Percentiles rank a stretch among this genome's conserved stretches.
These are phyloP conservation scores for Chesias legatella DNA, from an alignment of 2,888 invertebrate genomes.

Conservation along the genomic window DNA sequence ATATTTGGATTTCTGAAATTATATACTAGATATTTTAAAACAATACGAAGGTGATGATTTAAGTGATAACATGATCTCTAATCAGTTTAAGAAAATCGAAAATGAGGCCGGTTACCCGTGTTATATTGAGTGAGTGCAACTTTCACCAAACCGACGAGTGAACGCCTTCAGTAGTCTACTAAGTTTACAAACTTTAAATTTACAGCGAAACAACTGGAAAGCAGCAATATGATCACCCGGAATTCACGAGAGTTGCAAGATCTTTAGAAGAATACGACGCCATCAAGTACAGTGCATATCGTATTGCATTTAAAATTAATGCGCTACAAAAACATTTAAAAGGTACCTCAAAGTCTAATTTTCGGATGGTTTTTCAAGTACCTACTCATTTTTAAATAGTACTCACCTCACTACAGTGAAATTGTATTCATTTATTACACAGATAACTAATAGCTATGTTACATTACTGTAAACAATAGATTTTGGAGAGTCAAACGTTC, in stretches of 20 bases:
- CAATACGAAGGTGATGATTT: no score
- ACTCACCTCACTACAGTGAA: no score
- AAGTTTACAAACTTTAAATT: constrained; percentile 17
- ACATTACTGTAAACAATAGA: no score
- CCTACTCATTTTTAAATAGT: no score
- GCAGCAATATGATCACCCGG: constrained; percentile 81
- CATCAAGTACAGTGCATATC: constrained; percentile 88
- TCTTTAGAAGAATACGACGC: constrained; percentile 82
- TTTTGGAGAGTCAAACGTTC: no score
- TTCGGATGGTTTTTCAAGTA: no score
- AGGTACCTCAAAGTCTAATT: constrained; percentile 77
- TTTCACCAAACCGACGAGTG: constrained; percentile 37
- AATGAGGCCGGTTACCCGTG: constrained; percentile 81
- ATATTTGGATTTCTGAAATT: neutral
- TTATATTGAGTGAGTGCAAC: constrained; percentile 78
- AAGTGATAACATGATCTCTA: constrained; percentile 39
- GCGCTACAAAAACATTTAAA: constrained; percentile 74
- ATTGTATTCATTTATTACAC: no score
- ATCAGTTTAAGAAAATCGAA: constrained; percentile 79
- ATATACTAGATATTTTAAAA: neutral
- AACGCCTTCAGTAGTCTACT: neutral
- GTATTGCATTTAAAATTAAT: constrained; percentile 85
- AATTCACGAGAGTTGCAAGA: constrained; percentile 79
- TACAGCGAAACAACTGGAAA: constrained; percentile 70
- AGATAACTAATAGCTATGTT: no score